These are phyloP conservation scores for Henricia sp. DNA, from an alignment of 53 echinoderm and acorn worm genomes.

Conservation along the genomic window DNA sequence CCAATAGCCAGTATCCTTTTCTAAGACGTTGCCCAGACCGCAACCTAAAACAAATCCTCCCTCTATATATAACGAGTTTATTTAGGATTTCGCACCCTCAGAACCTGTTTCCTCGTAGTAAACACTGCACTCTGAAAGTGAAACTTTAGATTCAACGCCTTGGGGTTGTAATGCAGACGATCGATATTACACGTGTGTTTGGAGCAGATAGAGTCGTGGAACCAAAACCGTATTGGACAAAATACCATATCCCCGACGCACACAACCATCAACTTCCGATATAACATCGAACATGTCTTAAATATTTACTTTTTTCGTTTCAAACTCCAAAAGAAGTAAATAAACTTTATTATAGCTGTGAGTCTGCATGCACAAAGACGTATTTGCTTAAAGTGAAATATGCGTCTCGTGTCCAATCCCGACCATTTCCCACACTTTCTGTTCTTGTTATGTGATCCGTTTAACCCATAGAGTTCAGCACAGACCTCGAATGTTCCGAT, in stretches of 20 bases:
- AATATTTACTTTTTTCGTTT: too few species aligned
- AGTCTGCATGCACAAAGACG: too few species aligned
- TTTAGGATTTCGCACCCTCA: neutral
- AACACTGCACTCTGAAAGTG: slow-evolving; percentile 11
- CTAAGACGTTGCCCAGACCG: neutral
- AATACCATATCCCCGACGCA: neutral
- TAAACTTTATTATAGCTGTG: too few species aligned
- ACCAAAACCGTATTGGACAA: neutral
- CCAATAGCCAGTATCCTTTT: neutral
- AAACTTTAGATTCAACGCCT: slow-evolving; percentile 28
- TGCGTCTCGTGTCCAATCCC: too few species aligned
- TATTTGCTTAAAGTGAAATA: too few species aligned
- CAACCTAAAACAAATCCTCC: slow-evolving; percentile 44
- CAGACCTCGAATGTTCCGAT: too few species aligned
- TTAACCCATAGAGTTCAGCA: too few species aligned
- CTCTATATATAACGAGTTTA: slow-evolving; percentile 37
- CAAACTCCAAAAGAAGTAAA: too few species aligned
- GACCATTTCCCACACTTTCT: too few species aligned
- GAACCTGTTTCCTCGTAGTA: slow-evolving; percentile 32
- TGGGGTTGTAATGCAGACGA: slow-evolving; percentile 43
- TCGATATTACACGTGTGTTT: slow-evolving; percentile 38
- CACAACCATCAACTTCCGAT: too few species aligned
- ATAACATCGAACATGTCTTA: too few species aligned
- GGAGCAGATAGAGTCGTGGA: neutral
- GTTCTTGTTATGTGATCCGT: too few species aligned